Conservation (phyloP, 2,888 invertebrate genomes). For the Plagiodera versicolora region DNA sequence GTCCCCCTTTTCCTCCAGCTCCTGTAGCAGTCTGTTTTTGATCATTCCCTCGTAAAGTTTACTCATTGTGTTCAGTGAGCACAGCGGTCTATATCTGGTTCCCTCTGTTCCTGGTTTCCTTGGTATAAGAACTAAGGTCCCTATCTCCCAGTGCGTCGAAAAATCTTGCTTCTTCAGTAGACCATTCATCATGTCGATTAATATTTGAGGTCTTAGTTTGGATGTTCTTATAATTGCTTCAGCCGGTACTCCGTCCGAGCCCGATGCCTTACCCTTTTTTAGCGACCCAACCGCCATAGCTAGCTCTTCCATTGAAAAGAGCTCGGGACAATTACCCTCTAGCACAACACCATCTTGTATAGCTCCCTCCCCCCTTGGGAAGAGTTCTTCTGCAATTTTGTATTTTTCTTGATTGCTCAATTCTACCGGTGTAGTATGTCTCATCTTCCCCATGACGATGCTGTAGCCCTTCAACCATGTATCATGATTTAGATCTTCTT, state of each 20-base stretch:
- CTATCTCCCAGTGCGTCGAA: neutral
- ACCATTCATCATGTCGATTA: constrained; percentile 19
- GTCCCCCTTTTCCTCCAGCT: neutral
- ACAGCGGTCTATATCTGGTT: neutral
- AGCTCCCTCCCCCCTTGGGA: neutral
- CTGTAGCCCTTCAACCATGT: too few species aligned
- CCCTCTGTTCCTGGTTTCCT: neutral
- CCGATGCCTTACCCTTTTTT: constrained; percentile 31
- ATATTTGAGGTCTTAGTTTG: constrained; percentile 4
- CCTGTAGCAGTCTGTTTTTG: neutral
- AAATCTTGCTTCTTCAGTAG: constrained; percentile 21
- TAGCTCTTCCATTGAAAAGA: constrained; percentile 17
- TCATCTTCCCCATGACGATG: too few species aligned
- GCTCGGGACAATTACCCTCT: neutral
- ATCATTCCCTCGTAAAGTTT: neutral
- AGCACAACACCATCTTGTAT: neutral
- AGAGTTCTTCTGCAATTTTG: neutral
- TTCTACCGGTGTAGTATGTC: too few species aligned
- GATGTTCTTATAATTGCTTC: constrained; percentile 28
- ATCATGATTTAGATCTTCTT: too few species aligned
- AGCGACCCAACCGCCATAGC: constrained; percentile 16
- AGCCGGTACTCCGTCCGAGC: constrained; percentile 33
- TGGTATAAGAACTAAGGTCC: neutral
- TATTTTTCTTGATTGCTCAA: too few species aligned
- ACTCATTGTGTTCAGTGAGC: neutral